Percentiles rank a stretch among this genome's conserved stretches.
Evolutionary conservation across 2,113 vertebrate genomes (phyloP).

Genomic region (Syrrhaptes paradoxus): DNA sequence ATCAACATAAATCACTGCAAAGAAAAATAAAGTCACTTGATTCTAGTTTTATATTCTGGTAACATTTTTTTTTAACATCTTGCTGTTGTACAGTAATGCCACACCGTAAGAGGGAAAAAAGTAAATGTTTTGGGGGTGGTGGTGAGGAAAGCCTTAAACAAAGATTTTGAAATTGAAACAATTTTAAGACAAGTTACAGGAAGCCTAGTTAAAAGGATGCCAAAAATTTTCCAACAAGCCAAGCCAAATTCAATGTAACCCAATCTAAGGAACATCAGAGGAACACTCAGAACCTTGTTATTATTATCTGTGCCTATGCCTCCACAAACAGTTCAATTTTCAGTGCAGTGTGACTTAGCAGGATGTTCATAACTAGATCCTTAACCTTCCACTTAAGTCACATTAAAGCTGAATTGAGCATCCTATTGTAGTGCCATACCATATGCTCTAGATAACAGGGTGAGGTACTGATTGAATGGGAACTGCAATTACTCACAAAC

Average conservation of each 20-base stretch:
- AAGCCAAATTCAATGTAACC: constrained; percentile 31
- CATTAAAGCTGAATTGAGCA: not conserved
- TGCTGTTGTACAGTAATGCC: not conserved
- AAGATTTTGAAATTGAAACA: constrained; percentile 11
- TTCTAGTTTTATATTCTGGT: not conserved
- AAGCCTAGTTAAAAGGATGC: not conserved
- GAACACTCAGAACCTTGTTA: constrained; percentile 28
- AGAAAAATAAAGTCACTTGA: not conserved
- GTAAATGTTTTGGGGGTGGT: not conserved
- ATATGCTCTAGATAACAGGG: not conserved
- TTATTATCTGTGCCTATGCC: constrained; percentile 35
- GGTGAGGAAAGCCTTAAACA: not conserved
- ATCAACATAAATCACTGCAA: not conserved
- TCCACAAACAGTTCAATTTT: not conserved
- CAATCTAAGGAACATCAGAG: constrained; percentile 36
- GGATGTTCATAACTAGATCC: not conserved
- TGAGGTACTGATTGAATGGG: not conserved
- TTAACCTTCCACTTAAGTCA: not conserved
- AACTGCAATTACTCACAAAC: not conserved
- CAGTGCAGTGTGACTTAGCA: not conserved
- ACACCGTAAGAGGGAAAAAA: not conserved
- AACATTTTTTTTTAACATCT: not conserved
- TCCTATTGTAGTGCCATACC: not conserved
- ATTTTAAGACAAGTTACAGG: constrained; percentile 40
- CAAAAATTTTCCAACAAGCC: not conserved